phyloP scores from a whole-genome alignment of 2,888 invertebrate genomes.

The Gari tellinella region DNA sequence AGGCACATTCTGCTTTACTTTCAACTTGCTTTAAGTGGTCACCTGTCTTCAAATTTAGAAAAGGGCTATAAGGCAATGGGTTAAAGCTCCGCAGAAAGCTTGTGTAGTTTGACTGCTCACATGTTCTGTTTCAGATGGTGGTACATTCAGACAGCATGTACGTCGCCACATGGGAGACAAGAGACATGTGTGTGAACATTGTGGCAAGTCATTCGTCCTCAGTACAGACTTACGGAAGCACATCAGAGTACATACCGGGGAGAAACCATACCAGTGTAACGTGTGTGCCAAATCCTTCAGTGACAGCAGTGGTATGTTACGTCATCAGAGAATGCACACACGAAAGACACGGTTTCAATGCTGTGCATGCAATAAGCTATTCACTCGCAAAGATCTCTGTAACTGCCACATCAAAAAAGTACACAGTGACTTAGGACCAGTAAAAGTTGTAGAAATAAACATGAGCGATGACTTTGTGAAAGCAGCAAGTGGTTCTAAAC shows the following conservation, averaged over 20 bases:
- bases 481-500: no score
- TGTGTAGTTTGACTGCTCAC: no score
- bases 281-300: constrained; percentile 25
- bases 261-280: constrained; percentile 43
- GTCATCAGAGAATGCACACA: constrained; percentile 37
- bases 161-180: constrained; percentile 40
- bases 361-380: constrained; percentile 17
- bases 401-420: constrained; percentile 34
- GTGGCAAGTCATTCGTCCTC: constrained; percentile 41
- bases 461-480: no score
- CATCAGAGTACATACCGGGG: constrained; percentile 40
- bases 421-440: constrained; percentile 3
- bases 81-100: no score
- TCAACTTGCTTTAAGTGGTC: no score
- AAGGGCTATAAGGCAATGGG: no score
- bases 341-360: constrained; percentile 28
- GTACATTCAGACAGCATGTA: constrained; percentile 31
- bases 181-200: constrained; percentile 46
- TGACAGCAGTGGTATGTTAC: constrained; percentile 27
- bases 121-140: constrained; percentile 27
- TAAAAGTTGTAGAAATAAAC: no score
- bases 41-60: no score
- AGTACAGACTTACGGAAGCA: constrained; percentile 44
- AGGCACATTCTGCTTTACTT: no score
- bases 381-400: constrained; percentile 34